A percentile compares a stretch with the other conserved stretches of the same genome.
These are phyloP conservation scores for Neuroterus valhalla DNA, from an alignment of 1,140 invertebrate genomes.

Conservation along the genomic window DNA sequence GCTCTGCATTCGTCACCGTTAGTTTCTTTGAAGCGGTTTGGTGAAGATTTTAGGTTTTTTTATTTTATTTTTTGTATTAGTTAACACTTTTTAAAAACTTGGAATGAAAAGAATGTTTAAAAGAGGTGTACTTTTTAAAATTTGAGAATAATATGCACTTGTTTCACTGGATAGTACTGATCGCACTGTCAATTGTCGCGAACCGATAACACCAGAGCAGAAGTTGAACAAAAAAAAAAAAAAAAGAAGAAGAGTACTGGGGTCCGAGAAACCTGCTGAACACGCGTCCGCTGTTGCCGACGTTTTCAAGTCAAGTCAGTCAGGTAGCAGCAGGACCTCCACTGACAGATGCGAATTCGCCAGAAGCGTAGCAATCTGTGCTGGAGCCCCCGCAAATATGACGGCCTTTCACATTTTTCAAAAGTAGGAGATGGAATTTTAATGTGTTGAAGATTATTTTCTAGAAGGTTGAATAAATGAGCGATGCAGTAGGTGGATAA, in stretches of 20 bases:
- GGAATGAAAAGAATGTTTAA: not conserved
- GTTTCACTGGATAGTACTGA: not conserved
- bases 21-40: no score
- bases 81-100: not conserved
- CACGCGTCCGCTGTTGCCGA: constrained; percentile 36
- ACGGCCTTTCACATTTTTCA: no score
- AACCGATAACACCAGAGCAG: not conserved
- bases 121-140: not conserved
- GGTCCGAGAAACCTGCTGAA: not conserved
- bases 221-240: not conserved
- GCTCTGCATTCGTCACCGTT: not conserved
- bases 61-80: not conserved
- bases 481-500: no score
- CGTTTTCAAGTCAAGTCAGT: constrained; percentile 35
- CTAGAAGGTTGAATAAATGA: no score
- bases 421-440: no score
- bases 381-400: no score
- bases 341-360: constrained; percentile 31
- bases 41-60: not conserved
- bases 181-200: not conserved
- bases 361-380: constrained; percentile 1
- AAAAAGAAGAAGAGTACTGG: not conserved
- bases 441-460: no score
- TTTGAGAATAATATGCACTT: not conserved
- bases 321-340: constrained; percentile 31